Base-by-base conservation (phyloP, 2,113 vertebrate genomes). In the Clarias macrocephalus region DNA sequence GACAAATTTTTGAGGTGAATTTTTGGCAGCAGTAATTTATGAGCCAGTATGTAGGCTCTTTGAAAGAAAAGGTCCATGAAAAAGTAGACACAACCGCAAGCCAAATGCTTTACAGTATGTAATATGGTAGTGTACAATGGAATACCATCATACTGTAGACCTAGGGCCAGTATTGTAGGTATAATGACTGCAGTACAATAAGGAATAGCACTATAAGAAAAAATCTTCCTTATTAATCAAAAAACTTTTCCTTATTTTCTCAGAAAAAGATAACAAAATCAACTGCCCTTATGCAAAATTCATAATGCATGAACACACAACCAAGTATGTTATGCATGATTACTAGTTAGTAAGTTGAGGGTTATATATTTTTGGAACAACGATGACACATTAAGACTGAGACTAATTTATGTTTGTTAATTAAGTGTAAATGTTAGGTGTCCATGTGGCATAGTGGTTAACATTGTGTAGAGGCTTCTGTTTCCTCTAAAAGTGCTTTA, bases 1-100 rank as follows among this genome's bases (percentile, higher is more conserved):
- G 37, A 42, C 76, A 56, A 70, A n/a, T 68, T 62, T 86, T 87
- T 86, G 25, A 63, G 54, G n/a, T 48, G 48, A 42, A 42, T 28
- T 66, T 84, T 5, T 18, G 25, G 56, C 13, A 77, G 42, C 54
- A 30, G 1, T 83, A 81, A 85, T 72, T 72, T 72, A 4, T 37
- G 56, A 60, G 54, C 57, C 57, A 21, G 18, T 7, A 33, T 30
- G 28, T 80, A 25, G 60, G 33, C 56, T 60, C 1, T 42, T 42
- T 6, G 23, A 79, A n/a, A 25, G 19, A 7, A 33, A 33, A 60
- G 28, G 30, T 59, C 5, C 21, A 2, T 0, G 8, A 73, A 75
- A n/a, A 80, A 33, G 28, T 13, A 59, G 56, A 80, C 54, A 19
- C 54, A 80, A 79, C 76, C 57, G 7, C 10, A n/a, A 25, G 28